Evolutionary conservation across 2,113 vertebrate genomes (phyloP).

Genomic region (Lagopus muta): DNA sequence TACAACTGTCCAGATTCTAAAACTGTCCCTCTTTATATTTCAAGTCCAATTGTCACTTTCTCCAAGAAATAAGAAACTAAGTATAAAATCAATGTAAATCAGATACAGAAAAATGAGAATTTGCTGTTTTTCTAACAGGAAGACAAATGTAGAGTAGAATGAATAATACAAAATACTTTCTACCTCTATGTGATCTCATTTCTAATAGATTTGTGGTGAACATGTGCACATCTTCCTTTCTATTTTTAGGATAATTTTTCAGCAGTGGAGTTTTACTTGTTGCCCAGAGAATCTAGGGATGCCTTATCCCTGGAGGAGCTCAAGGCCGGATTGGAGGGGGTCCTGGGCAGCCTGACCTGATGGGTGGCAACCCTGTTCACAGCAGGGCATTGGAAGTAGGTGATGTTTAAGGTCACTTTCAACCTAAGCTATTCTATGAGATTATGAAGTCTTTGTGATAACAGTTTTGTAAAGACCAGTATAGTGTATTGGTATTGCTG

Average conservation of each 20-base stretch:
- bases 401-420: not conserved
- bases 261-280: not conserved
- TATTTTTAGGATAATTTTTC: not conserved
- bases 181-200: not conserved
- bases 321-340: not conserved
- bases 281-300: not conserved
- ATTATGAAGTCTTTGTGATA: not conserved
- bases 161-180: not conserved
- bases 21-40: not conserved
- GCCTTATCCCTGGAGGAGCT: not conserved
- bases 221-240: not conserved
- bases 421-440: not conserved
- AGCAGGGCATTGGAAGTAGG: not conserved
- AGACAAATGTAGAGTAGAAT: not conserved
- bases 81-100: not conserved
- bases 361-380: not conserved
- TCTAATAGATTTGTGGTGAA: not conserved
- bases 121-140: not conserved
- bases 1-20: not conserved
- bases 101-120: not conserved
- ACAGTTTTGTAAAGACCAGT: not conserved
- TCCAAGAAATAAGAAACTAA: not conserved
- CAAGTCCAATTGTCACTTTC: not conserved
- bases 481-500: not conserved
- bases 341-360: not conserved